Base-by-base conservation (phyloP, 2,797 vertebrate genomes). In the Threskiornis aethiopicus region DNA sequence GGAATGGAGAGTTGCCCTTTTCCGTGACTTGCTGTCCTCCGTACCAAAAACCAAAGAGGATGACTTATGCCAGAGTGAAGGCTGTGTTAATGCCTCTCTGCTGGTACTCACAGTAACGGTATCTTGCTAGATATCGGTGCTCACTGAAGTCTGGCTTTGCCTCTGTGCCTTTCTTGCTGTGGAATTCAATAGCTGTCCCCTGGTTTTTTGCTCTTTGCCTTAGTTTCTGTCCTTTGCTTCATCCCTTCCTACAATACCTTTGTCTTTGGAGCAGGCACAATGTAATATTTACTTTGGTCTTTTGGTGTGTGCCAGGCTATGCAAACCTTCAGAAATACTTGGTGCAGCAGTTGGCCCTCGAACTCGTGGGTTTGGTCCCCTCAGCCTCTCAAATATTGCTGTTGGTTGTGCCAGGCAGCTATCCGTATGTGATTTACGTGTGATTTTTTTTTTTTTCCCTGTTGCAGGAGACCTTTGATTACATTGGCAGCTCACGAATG, bases 401-500 rank as follows among this genome's bases (percentile, higher is more conserved):
- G 26, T 16, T n/a, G 9, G 20, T 12, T 62, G 46, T 28, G 25
- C 49, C 47, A 12, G 28, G 44, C 76, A 54, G 16, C 12, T 39
- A 3, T 22, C 28, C 5, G 1, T 20, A 3, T 25, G 16, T 5
- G n/a, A 33, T 29, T 29, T 9, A 1, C 8, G 4, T 29, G 5
- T n/a, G 65, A 8, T 13, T 80, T 31, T 24, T 16, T 20, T 18
- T 46, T 26, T 29, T n/a, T 22, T 9, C 42, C n/a, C n/a, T n/a
- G 2, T 49, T 78, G 39, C 97, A 99, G 99, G 99, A 99, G 96
- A 98, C 98, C 7, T 99, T 99, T 52, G 99, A 99, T 96, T 99
- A 99, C 98, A 99, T 99, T 13, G 99, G 99, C 97, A 99, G 99
- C 70, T 99, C 99, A 0, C 98, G 98, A 39, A 99, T 99, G 99